Percentiles rank a stretch among this genome's conserved stretches.
These are phyloP conservation scores for Ashinkailepas kermadecensis DNA, from an alignment of 2,888 invertebrate species.

Conservation along the genomic window DNA sequence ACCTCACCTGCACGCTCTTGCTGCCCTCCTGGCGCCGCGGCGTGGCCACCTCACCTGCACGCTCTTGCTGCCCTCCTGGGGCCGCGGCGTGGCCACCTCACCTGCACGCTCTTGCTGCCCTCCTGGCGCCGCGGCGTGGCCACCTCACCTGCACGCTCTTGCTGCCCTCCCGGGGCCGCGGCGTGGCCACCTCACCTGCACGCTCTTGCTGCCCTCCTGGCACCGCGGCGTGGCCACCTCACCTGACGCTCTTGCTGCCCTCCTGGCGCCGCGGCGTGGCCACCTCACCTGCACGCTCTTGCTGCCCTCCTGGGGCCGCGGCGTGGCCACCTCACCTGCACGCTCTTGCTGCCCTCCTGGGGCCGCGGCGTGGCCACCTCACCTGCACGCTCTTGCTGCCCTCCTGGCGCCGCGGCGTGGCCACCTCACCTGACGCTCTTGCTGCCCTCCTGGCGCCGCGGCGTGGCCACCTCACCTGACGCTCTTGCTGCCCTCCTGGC, in stretches of 20 bases:
- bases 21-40: constrained; percentile 66
- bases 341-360: constrained; percentile 55
- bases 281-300: constrained; percentile 27
- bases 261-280: constrained; percentile 59
- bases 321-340: background rate
- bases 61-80: constrained; percentile 56
- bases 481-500: constrained; percentile 56
- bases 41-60: constrained; percentile 1
- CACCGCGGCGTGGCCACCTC: constrained; percentile 38
- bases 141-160: constrained; percentile 27
- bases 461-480: constrained; percentile 2
- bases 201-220: constrained; percentile 55
- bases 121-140: constrained; percentile 59
- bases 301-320: constrained; percentile 64
- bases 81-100: background rate
- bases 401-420: constrained; percentile 60
- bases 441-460: constrained; percentile 64
- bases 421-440: constrained; percentile 27
- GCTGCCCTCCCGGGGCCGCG: constrained; percentile 63
- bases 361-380: background rate
- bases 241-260: constrained; percentile 42
- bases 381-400: constrained; percentile 41
- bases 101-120: constrained; percentile 42
- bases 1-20: constrained; percentile 27
- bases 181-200: background rate